phyloP scores from a whole-genome alignment of 2,113 vertebrate species.

The Datnioides undecimradiatus region DNA sequence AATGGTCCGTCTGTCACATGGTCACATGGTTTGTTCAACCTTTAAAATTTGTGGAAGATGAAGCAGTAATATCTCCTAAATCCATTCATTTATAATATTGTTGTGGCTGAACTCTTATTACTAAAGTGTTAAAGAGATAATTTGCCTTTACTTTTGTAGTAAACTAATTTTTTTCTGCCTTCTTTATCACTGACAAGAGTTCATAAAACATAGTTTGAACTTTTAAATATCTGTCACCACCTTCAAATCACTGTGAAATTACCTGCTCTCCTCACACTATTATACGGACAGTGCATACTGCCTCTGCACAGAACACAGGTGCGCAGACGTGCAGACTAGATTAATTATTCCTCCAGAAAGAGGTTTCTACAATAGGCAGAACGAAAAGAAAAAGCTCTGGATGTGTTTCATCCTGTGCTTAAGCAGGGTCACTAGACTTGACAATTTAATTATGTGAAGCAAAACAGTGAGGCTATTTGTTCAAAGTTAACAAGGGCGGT shows the following conservation, averaged over 20 bases:
- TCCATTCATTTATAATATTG: neutral
- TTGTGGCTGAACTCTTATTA: neutral
- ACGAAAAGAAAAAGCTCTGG: neutral
- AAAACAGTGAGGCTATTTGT: conserved; percentile 2
- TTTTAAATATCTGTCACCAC: conserved; percentile 32
- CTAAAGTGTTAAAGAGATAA: neutral
- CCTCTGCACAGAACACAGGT: neutral
- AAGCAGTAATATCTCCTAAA: neutral
- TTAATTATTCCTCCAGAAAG: conserved; percentile 2
- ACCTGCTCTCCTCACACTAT: neutral
- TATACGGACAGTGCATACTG: neutral
- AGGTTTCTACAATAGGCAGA: neutral
- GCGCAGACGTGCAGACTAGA: neutral
- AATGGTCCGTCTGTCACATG: conserved; percentile 9
- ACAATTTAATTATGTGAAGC: conserved; percentile 29
- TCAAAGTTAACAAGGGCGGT: conserved; percentile 1
- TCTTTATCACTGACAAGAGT: neutral
- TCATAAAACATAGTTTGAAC: neutral
- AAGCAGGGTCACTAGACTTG: neutral
- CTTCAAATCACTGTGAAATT: conserved; percentile 19
- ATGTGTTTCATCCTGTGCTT: conserved; percentile 4
- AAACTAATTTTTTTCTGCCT: too few relatives aligned
- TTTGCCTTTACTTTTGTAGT: neutral
- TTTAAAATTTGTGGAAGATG: neutral
- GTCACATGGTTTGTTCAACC: neutral